Conservation (phyloP, 2,797 vertebrate genomes). For the Myoxocephalus aenaeus region DNA sequence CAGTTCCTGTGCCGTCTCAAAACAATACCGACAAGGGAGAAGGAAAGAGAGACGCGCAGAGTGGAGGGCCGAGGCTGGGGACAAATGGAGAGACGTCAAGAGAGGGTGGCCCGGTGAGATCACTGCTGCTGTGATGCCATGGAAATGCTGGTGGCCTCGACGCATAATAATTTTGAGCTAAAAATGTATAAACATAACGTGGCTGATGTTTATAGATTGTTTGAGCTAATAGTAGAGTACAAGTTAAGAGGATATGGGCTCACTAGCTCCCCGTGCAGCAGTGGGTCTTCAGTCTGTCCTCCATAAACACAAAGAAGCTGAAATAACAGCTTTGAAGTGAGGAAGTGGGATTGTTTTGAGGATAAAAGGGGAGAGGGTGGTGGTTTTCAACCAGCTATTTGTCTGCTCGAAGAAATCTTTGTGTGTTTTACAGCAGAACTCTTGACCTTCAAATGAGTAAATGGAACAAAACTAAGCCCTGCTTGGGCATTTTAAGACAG, state of each 20-base stretch:
- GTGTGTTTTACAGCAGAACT: constrained; percentile 42
- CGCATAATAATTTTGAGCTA: constrained; percentile 29
- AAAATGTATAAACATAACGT: constrained; percentile 26
- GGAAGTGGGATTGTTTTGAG: constrained; percentile 75
- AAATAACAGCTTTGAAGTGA: constrained; percentile 79
- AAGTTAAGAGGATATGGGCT: constrained; percentile 54
- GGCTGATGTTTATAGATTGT: constrained; percentile 43
- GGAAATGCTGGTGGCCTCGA: constrained; percentile 62
- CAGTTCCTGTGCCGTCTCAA: constrained; percentile 53
- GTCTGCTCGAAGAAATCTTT: constrained; percentile 45
- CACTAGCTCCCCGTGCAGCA: constrained; percentile 20
- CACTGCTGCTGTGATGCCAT: constrained; percentile 63
- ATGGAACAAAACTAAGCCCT: constrained; percentile 51
- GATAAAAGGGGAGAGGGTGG: constrained; percentile 52
- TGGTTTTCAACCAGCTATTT: constrained; percentile 26
- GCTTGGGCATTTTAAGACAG: constrained; percentile 27
- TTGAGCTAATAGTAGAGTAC: constrained; percentile 45
- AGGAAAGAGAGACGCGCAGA: constrained; percentile 33
- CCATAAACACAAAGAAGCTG: constrained; percentile 75
- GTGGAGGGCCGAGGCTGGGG: constrained; percentile 41
- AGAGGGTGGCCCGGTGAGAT: constrained; percentile 66
- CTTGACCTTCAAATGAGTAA: constrained; percentile 67
- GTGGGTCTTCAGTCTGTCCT: constrained; percentile 30
- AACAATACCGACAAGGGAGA: constrained; percentile 25
- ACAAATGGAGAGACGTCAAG: constrained; percentile 64